These are phyloP conservation scores for Rutilus rutilus DNA, from an alignment of 2,113 vertebrate species.

Conservation along the genomic window DNA sequence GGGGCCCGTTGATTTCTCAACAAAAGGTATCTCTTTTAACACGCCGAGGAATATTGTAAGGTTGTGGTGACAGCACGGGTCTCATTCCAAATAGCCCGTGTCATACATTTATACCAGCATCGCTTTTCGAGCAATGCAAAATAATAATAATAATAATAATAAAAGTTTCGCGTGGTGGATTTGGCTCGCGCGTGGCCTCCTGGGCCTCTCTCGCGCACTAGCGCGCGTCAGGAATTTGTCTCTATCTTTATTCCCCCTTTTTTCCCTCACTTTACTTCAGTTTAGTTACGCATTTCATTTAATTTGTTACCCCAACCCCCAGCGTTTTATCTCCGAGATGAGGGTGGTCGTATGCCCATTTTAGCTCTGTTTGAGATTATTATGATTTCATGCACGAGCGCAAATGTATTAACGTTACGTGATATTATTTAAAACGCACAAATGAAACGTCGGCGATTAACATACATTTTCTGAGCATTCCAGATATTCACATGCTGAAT, in stretches of 20 bases:
- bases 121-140: conserved; percentile 60
- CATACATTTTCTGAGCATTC: background rate
- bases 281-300: background rate
- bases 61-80: background rate
- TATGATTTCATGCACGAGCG: conserved; percentile 63
- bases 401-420: background rate
- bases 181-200: conserved; percentile 65
- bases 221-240: background rate
- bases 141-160: conserved; percentile 55
- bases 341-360: conserved; percentile 47
- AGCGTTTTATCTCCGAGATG: conserved; percentile 40
- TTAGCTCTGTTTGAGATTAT: conserved; percentile 63
- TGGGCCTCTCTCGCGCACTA: conserved; percentile 65
- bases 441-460: background rate
- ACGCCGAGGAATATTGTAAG: conserved; percentile 21
- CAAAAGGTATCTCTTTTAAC: conserved; percentile 71
- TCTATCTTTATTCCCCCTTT: background rate
- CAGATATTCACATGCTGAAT: no score
- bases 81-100: conserved; percentile 28
- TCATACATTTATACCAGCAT: conserved; percentile 42
- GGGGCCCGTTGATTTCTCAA: conserved; percentile 76
- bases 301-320: background rate
- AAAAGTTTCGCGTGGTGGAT: conserved; percentile 74
- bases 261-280: background rate
- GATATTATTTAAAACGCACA: background rate